These are phyloP conservation scores for Eutrigla gurnardus DNA, from an alignment of 2,797 vertebrate species.

Conservation along the genomic window DNA sequence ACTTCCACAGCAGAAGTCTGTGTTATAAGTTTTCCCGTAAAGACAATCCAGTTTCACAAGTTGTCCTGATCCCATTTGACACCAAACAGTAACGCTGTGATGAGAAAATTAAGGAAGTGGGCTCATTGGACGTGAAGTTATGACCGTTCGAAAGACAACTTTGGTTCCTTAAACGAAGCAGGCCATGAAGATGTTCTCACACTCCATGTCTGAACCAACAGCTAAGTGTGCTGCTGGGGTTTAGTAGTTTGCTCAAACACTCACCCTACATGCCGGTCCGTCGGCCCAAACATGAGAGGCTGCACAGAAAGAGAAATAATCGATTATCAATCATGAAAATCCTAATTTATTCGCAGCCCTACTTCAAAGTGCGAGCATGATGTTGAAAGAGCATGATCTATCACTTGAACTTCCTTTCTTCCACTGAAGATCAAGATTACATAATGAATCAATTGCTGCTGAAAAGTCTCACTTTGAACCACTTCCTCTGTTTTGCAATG, in stretches of 20 bases:
- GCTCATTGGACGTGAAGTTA: neutral
- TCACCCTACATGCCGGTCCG: neutral
- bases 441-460: neutral
- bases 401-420: no score
- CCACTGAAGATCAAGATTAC: neutral
- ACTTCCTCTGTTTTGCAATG: conserved; percentile 5
- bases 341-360: neutral
- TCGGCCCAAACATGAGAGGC: neutral
- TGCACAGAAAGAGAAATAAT: neutral
- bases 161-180: neutral
- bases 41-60: neutral
- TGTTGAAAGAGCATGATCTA: neutral
- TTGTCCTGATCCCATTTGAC: neutral
- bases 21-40: neutral
- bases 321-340: no score
- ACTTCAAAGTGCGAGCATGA: neutral
- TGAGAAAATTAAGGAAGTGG: neutral
- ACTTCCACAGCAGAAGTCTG: neutral
- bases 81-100: neutral
- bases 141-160: neutral
- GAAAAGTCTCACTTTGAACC: neutral
- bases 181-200: conserved; percentile 13
- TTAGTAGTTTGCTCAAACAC: conserved; percentile 2
- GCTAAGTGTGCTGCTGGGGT: neutral
- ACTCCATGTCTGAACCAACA: neutral